Evolutionary conservation across 2,113 vertebrate genomes (phyloP).

Genomic region (Cheilinus undulatus): DNA sequence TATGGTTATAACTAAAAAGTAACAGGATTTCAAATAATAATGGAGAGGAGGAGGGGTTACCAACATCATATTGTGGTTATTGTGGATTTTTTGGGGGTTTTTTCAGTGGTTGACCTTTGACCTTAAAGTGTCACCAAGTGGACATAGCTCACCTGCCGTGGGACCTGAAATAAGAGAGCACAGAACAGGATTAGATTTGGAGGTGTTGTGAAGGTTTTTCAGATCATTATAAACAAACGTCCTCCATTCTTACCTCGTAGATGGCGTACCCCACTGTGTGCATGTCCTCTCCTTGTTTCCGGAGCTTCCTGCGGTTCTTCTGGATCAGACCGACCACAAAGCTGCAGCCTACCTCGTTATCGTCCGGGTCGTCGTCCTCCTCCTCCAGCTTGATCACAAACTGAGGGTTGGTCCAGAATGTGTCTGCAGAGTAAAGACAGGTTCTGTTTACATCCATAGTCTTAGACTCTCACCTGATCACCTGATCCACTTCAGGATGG

Average conservation of each 20-base stretch:
- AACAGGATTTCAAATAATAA: no score
- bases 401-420: conserved; percentile 96
- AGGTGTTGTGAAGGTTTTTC: no score
- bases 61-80: no score
- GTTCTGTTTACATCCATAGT: no score
- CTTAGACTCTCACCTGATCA: no score
- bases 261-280: conserved; percentile 95
- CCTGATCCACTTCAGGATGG: background rate
- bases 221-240: background rate
- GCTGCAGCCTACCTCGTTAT: conserved; percentile 89
- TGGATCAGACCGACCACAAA: conserved; percentile 94
- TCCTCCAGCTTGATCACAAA: conserved; percentile 91
- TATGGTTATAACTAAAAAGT: no score
- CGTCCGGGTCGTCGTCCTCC: conserved; percentile 91
- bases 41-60: no score
- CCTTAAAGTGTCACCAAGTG: background rate
- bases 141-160: conserved; percentile 75
- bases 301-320: conserved; percentile 91
- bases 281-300: conserved; percentile 94
- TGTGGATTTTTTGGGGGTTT: no score
- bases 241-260: conserved; percentile 86
- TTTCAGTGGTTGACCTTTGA: background rate
- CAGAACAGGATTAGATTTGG: background rate
- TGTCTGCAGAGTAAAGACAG: conserved; percentile 80
- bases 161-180: conserved; percentile 68